These are phyloP conservation scores for Tetragonisca angustula DNA, from an alignment of 2,888 invertebrate genomes.

Conservation along the genomic window DNA sequence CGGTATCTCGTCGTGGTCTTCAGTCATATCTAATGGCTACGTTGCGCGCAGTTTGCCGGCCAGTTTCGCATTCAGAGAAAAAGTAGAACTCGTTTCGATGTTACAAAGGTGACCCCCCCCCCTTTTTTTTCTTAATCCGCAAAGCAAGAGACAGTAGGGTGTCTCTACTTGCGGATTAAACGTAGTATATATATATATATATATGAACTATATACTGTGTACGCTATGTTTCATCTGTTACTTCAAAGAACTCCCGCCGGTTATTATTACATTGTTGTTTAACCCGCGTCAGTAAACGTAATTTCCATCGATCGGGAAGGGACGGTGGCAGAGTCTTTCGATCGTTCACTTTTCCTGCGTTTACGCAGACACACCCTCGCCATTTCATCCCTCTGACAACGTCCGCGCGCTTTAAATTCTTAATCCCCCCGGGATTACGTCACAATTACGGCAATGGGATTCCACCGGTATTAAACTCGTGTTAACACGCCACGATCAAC, in stretches of 20 bases:
- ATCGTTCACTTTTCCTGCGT: constrained; percentile 46
- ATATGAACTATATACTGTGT: neutral
- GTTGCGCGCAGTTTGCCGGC: neutral
- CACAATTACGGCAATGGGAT: constrained; percentile 53
- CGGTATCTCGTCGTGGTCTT: neutral
- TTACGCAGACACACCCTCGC: constrained; percentile 39
- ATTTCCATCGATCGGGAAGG: constrained; percentile 30
- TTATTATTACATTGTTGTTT: constrained; percentile 24
- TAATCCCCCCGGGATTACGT: constrained; percentile 51
- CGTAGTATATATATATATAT: constrained; percentile 2
- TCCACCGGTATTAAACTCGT: constrained; percentile 20
- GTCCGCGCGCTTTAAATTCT: constrained; percentile 44
- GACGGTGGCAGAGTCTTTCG: constrained; percentile 37
- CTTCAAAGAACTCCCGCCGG: constrained; percentile 42
- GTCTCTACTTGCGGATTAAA: constrained; percentile 26
- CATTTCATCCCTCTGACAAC: constrained; percentile 7
- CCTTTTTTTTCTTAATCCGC: neutral
- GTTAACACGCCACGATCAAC: constrained; percentile 32
- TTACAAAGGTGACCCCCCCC: neutral
- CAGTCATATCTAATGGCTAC: neutral
- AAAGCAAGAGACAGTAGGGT: neutral
- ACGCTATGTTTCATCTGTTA: constrained; percentile 35
- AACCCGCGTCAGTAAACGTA: constrained; percentile 50
- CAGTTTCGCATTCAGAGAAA: neutral
- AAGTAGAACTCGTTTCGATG: neutral